Percentiles rank a stretch among this genome's conserved stretches.
Evolutionary conservation across 2,888 invertebrate species (phyloP).

Genomic region (Drosophila atroscutellata): DNA sequence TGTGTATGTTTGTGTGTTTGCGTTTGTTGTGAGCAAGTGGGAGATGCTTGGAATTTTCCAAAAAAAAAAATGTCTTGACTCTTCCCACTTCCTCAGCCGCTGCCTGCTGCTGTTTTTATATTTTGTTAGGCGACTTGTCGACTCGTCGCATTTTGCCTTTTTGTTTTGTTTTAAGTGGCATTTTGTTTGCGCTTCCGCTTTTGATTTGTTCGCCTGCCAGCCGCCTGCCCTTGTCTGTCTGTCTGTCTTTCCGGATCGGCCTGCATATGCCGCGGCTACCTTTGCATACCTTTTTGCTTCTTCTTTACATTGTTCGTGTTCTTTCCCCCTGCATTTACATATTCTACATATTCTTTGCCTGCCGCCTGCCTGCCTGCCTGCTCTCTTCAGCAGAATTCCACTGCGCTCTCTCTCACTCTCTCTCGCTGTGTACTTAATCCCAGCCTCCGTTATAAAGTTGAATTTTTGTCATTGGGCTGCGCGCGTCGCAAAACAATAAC

Average conservation of each 20-base stretch:
- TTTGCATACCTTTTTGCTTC: slow-evolving; percentile 25
- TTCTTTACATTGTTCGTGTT: not conserved
- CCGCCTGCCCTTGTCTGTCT: not conserved
- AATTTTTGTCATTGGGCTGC: slow-evolving; percentile 61
- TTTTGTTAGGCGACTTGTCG: slow-evolving; percentile 37
- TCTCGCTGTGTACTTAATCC: slow-evolving; percentile 14
- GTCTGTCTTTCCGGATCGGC: slow-evolving; percentile 1
- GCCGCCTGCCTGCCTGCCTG: not conserved
- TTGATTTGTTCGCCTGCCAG: slow-evolving; percentile 37
- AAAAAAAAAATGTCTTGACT: slow-evolving; percentile 70
- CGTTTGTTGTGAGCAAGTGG: slow-evolving; percentile 5
- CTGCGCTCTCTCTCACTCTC: slow-evolving; percentile 1
- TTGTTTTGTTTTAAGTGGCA: slow-evolving; percentile 63
- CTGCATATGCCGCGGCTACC: slow-evolving; percentile 10
- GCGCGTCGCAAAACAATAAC: slow-evolving; percentile 73
- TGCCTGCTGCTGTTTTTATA: slow-evolving; percentile 3
- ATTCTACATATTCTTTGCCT: slow-evolving; percentile 1
- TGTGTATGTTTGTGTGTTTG: slow-evolving; percentile 14
- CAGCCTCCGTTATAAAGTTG: slow-evolving; percentile 16
- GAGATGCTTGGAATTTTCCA: slow-evolving; percentile 78
- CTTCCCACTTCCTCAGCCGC: slow-evolving; percentile 28
- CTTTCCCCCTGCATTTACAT: slow-evolving; percentile 37
- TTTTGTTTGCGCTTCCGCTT: slow-evolving; percentile 75
- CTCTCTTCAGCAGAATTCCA: slow-evolving; percentile 10
- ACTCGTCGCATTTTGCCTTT: slow-evolving; percentile 32